phyloP scores from a whole-genome alignment of 2,888 invertebrate species.

The Deilephila porcellus region DNA sequence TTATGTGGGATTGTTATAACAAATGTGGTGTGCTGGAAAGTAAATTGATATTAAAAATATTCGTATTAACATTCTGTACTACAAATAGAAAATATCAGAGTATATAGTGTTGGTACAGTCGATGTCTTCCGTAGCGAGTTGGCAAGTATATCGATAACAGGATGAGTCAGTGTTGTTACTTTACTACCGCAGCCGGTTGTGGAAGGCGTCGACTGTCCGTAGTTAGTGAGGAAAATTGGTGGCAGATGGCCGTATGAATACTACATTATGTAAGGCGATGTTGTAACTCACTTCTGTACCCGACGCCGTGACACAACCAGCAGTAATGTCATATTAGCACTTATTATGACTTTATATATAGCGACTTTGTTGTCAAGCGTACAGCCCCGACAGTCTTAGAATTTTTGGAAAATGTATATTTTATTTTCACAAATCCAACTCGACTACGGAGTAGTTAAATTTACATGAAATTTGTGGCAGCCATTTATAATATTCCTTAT shows the following conservation, averaged over 20 bases:
- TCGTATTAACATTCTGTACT: not conserved
- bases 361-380: not conserved
- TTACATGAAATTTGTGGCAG: slow-evolving; percentile 13
- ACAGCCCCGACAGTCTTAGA: not conserved
- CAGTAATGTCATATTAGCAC: not conserved
- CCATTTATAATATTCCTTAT: not conserved
- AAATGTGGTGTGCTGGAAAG: not conserved
- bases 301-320: slow-evolving; percentile 1
- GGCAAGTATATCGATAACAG: not conserved
- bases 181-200: not conserved
- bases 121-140: not conserved
- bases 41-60: not conserved
- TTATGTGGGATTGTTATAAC: not conserved
- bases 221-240: slow-evolving; percentile 6
- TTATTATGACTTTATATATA: not conserved
- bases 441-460: slow-evolving; percentile 12
- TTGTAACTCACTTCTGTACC: not conserved
- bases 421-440: not conserved
- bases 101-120: not conserved
- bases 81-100: not conserved
- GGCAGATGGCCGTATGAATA: slow-evolving; percentile 5
- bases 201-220: not conserved
- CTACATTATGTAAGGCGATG: not conserved
- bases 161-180: not conserved
- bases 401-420: not conserved